Base-by-base conservation (phyloP, 2,888 invertebrate genomes). In the Pandemis corylana region DNA sequence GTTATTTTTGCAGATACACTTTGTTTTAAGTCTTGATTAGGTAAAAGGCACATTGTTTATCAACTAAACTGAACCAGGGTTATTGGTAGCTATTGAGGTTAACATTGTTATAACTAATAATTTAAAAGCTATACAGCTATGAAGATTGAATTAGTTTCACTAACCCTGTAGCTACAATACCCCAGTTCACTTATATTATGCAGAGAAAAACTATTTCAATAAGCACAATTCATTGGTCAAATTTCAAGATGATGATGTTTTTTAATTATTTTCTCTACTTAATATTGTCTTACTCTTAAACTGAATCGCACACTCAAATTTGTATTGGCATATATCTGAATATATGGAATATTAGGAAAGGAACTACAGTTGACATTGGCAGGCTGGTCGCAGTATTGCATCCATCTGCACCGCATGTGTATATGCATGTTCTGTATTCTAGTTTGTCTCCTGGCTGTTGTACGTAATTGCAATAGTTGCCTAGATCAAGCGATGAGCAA, bases 381-480 rank as follows among this genome's bases (percentile, higher is more conserved):
- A 87, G 62, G 36, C 77, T 81, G 2, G 87, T 79, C 7, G 95
- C 95, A n/a, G 95, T 87, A 91, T 98, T 98, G 87, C 98, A 98
- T 2, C 97, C 98, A 85, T 98, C 97, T 0, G 96, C 95, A 73
- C 94, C 92, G 84, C 98, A 98, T 0, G 98, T 98, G 87, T 96
- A 98, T 71, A 98, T 96, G 89, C 98, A 98, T 4, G 98, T 98
- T 79, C 98, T 95, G 89, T 98, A 98, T 75, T 96, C 96, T 81
- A 98, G 90, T 81, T 95, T 95, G 87, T 98, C 98, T n/a, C 98
- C 98, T 7, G 96, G 96, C 80, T 98, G 97, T 77, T 95, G 93
- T 0, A 98, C 97, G 88, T 97, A 98, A 86, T 98, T 97, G 89
- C 98, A 98, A 83, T 97, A 98, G 89, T 98, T 98, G 15, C 98